Conservation (phyloP, 1,140 invertebrate genomes). For the Leptopilina boulardi region DNA sequence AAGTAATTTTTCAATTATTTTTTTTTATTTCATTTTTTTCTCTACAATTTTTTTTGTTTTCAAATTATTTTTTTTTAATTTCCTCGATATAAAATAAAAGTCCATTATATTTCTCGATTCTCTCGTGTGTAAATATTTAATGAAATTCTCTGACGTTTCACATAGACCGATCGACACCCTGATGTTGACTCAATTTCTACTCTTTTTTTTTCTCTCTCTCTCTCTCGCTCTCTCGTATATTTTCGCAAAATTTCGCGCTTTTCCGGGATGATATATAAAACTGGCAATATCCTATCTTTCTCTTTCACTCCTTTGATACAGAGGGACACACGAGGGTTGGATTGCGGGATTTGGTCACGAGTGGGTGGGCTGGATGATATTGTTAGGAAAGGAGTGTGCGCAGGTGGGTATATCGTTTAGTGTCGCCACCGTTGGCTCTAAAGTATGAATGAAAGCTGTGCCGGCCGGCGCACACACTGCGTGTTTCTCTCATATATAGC, state of each 20-base stretch:
- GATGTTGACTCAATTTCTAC: not conserved
- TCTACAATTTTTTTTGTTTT: no score
- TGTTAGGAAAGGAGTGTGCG: slow-evolving; percentile 47
- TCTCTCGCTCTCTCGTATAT: slow-evolving; percentile 5
- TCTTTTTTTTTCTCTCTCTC: not conserved
- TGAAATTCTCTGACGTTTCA: slow-evolving; percentile 11
- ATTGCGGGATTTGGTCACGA: slow-evolving; percentile 4
- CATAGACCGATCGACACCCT: not conserved
- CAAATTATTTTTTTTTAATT: no score
- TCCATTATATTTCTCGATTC: slow-evolving; percentile 6
- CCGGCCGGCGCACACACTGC: slow-evolving; percentile 54
- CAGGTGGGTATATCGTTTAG: slow-evolving; percentile 54
- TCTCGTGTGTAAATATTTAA: not conserved
- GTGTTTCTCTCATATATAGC: slow-evolving; percentile 40
- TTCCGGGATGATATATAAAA: not conserved
- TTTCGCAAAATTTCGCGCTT: slow-evolving; percentile 8
- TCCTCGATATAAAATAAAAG: not conserved
- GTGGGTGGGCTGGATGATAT: not conserved
- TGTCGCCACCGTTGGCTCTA: slow-evolving; percentile 52
- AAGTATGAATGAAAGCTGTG: slow-evolving; percentile 71
- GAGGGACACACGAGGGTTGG: not conserved
- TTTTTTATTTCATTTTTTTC: no score
- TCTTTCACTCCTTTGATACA: no score
- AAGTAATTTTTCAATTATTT: no score
- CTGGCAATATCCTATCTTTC: not conserved